These are phyloP conservation scores for Clinocottus analis DNA, from an alignment of 2,113 vertebrate species.

Conservation along the genomic window DNA sequence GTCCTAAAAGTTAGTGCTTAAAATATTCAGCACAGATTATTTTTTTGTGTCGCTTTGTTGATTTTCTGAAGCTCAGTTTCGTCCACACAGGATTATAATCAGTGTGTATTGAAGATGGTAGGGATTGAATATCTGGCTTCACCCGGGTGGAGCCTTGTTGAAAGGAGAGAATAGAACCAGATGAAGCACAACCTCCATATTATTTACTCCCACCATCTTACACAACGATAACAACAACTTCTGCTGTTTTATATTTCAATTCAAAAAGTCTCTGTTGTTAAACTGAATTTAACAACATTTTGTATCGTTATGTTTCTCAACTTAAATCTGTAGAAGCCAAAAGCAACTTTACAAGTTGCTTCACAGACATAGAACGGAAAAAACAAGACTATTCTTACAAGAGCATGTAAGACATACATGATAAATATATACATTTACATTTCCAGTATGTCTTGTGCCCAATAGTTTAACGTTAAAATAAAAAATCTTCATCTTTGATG, in stretches of 20 bases:
- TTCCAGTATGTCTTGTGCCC: background rate
- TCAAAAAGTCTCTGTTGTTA: background rate
- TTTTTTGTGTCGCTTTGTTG: background rate
- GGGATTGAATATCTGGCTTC: constrained; percentile 12
- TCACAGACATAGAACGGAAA: background rate
- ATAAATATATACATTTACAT: background rate
- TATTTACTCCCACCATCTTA: background rate
- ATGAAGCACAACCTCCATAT: background rate
- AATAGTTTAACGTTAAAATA: background rate
- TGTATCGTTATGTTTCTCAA: background rate
- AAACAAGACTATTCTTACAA: background rate
- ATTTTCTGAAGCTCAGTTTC: constrained; percentile 7
- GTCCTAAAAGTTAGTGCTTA: background rate
- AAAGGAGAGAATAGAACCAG: background rate
- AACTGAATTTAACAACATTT: background rate
- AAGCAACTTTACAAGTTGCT: background rate
- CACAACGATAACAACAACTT: background rate
- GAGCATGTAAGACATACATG: background rate
- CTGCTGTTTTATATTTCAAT: background rate
- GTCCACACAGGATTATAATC: background rate
- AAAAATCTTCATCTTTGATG: background rate
- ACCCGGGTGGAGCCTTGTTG: background rate
- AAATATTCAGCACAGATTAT: background rate
- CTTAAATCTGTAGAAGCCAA: background rate
- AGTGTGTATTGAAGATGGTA: background rate